These are phyloP conservation scores for Drosophila paranaensis DNA, from an alignment of 2,888 invertebrate species.

Conservation along the genomic window DNA sequence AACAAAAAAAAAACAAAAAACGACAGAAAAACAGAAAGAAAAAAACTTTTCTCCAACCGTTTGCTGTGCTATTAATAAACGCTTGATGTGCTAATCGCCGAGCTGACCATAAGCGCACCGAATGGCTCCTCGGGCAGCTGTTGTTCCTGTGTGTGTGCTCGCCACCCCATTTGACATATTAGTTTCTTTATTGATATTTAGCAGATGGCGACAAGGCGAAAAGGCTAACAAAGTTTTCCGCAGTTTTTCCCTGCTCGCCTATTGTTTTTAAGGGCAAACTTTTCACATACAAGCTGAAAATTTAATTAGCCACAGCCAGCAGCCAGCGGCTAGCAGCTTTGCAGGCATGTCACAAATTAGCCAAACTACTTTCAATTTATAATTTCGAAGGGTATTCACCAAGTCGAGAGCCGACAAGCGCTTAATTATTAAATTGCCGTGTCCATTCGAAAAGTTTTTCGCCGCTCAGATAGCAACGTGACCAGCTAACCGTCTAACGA, in stretches of 20 bases:
- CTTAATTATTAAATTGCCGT: constrained; percentile 48
- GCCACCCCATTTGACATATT: constrained; percentile 69
- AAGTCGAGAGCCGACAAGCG: constrained; percentile 4
- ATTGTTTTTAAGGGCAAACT: constrained; percentile 52
- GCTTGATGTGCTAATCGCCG: constrained; percentile 78
- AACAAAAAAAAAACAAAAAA: not conserved
- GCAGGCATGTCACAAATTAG: constrained; percentile 28
- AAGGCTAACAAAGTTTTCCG: constrained; percentile 54
- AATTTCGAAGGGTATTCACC: constrained; percentile 21
- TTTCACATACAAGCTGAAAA: constrained; percentile 58
- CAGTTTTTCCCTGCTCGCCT: constrained; percentile 18
- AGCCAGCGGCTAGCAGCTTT: constrained; percentile 27
- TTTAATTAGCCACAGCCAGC: constrained; percentile 72
- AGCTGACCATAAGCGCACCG: constrained; percentile 37
- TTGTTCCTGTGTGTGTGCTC: constrained; percentile 19
- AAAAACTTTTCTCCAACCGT: constrained; percentile 49
- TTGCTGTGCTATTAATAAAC: constrained; percentile 73
- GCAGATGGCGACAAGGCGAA: constrained; percentile 61
- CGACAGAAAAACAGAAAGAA: too few species aligned
- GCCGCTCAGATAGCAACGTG: constrained; percentile 43
- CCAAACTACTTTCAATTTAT: constrained; percentile 25
- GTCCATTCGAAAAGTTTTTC: constrained; percentile 44
- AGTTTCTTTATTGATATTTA: constrained; percentile 81
- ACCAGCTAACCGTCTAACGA: constrained; percentile 51
- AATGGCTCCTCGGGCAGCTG: constrained; percentile 51